Percentiles rank a stretch among this genome's conserved stretches.
Evolutionary conservation across 2,888 invertebrate genomes (phyloP).

Genomic region (Hirtodrosophila trivittata): DNA sequence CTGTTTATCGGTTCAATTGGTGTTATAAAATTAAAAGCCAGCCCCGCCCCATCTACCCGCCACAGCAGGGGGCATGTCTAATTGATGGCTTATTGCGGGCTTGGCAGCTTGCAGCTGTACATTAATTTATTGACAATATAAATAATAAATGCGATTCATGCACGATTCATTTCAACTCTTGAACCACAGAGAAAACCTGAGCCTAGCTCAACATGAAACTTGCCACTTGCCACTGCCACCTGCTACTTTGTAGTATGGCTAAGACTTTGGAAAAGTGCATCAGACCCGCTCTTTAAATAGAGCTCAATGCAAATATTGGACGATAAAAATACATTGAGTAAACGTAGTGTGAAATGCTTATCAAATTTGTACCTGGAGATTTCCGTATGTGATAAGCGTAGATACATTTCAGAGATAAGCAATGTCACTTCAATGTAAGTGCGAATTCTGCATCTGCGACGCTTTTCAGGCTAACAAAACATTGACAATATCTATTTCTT

Average conservation of each 20-base stretch:
- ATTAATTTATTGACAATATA: slow-evolving; percentile 24
- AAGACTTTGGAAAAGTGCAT: neutral
- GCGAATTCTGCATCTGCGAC: slow-evolving; percentile 13
- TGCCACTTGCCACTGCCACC: neutral
- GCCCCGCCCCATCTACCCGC: neutral
- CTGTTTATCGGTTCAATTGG: slow-evolving; percentile 53
- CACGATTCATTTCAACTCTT: slow-evolving; percentile 12
- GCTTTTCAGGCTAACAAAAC: slow-evolving; percentile 20
- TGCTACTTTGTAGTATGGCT: neutral
- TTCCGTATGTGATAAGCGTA: slow-evolving; percentile 49
- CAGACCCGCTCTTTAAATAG: slow-evolving; percentile 42
- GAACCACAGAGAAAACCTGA: too few relatives aligned
- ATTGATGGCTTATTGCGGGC: slow-evolving; percentile 25
- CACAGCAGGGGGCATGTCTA: neutral
- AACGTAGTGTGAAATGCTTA: slow-evolving; percentile 27
- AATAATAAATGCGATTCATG: slow-evolving; percentile 30
- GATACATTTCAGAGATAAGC: slow-evolving; percentile 32
- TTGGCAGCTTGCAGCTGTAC: slow-evolving; percentile 11
- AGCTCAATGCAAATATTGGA: slow-evolving; percentile 33
- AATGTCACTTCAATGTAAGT: slow-evolving; percentile 3
- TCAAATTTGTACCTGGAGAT: slow-evolving; percentile 19
- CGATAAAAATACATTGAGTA: slow-evolving; percentile 34
- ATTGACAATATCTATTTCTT: slow-evolving; percentile 6
- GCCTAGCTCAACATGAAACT: too few relatives aligned
- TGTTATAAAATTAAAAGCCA: slow-evolving; percentile 33